Evolutionary conservation across 2,113 vertebrate species (phyloP), one percentile per base, ranked within the genome.

Genomic region (Nerophis lumbriciformis): DNA sequence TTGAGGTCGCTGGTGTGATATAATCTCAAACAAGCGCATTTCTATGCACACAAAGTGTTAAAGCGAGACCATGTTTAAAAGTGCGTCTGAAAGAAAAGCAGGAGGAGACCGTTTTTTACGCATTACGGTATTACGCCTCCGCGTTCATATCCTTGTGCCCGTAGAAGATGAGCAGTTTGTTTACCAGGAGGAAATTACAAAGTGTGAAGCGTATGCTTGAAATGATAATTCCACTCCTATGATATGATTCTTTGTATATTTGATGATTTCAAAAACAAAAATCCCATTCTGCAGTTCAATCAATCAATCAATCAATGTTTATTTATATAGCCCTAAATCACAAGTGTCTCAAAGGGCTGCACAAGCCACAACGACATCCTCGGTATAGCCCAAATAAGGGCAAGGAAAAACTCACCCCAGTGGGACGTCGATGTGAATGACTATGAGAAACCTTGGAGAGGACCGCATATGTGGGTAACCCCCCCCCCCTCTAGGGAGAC

Each of bases 111-210:
- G 12, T 45, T n/a, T 61, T 71, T 0, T 0, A 6, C 7, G 4
- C 9, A 68, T 77, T 86, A 85, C 71, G 82, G 82, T 83, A 84
- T 69, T 42, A 39, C 63, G 10, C 55, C 52, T 47, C 38, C 10
- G 21, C 56, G 13, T 54, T 6, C 6, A 1, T 28, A 45, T 53
- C 49, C 53, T 59, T 5, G 1, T 2, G 8, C 1, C 8, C 5
- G n/a, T 37, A 11, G 10, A 53, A 13, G 19, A 19, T 7, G 35
- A 55, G 53, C 53, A 55, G 8, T 3, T 8, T 42, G 8, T 42
- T 42, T 42, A 9, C 10, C 39, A 15, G 6, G 6, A 10, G 13
- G 53, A 54, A 14, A 37, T 53, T 36, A 13, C 36, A 36, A 53
- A 51, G 3, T 10, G 38, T 16, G 36, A n/a, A 5, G 14, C 8